phyloP scores from a whole-genome alignment of 2,113 vertebrate genomes.

The Amazona vittata region DNA sequence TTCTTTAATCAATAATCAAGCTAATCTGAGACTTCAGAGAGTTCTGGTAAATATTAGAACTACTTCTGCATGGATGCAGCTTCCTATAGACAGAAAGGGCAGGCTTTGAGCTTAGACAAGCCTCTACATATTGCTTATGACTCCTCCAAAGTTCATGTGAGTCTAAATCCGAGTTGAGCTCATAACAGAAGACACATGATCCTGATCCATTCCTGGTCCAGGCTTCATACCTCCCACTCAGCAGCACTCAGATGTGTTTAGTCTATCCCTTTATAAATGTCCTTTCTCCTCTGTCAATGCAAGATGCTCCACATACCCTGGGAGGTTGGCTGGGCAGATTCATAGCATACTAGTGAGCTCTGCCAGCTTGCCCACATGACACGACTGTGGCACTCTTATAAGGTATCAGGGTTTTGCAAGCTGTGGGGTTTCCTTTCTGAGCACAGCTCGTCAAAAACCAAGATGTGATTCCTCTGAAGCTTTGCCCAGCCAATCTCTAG shows the following conservation, averaged over 20 bases:
- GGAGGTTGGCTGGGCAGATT: not conserved
- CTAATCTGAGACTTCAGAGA: not conserved
- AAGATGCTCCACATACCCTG: not conserved
- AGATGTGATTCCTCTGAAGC: slow-evolving; percentile 62
- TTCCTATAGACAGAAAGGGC: not conserved
- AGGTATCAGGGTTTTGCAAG: not conserved
- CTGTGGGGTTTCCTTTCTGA: slow-evolving; percentile 31
- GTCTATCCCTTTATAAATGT: not conserved
- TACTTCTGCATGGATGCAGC: not conserved
- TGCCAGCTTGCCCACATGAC: slow-evolving; percentile 24
- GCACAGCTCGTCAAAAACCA: not conserved
- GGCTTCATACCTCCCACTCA: not conserved
- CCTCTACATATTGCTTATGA: not conserved
- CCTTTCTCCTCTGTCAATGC: not conserved
- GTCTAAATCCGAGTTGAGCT: not conserved
- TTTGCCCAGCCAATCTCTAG: slow-evolving; percentile 56
- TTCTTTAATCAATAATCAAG: not conserved
- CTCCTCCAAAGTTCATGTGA: not conserved
- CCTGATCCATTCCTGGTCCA: not conserved
- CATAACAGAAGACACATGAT: not conserved
- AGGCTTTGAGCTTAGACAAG: not conserved
- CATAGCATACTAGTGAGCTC: not conserved
- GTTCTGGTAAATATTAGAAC: not conserved
- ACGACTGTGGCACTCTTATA: not conserved
- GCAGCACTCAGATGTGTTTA: not conserved